Conservation (phyloP, 1,140 invertebrate genomes). For the Drosophila watanabei region DNA sequence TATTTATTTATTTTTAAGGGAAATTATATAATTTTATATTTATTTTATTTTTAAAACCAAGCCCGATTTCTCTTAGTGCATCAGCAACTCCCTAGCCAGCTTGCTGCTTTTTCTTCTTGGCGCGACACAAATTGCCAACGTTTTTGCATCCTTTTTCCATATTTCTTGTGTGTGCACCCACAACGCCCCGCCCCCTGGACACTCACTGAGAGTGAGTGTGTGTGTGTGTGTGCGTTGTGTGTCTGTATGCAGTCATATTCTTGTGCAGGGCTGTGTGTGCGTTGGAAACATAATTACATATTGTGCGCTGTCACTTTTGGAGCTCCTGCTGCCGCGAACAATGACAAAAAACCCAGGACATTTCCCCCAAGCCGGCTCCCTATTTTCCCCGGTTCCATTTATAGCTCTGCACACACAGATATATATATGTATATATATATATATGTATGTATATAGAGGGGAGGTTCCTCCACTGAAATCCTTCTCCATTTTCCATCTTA, state of each 20-base stretch:
- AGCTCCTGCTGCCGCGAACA: conserved; percentile 57
- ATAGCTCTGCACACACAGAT: conserved; percentile 28
- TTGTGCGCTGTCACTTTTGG: conserved; percentile 83
- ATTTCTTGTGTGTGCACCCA: conserved; percentile 59
- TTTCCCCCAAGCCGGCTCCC: conserved; percentile 14
- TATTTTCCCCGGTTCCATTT: conserved; percentile 64
- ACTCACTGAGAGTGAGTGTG: conserved; percentile 8
- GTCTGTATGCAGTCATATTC: conserved; percentile 9
- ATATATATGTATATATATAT: not conserved
- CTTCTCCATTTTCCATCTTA: conserved; percentile 40
- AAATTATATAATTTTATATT: not conserved
- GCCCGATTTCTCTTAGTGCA: not conserved
- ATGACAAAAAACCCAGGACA: conserved; percentile 60
- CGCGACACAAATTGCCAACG: conserved; percentile 83
- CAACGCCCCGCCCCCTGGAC: not conserved
- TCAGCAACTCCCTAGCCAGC: not conserved
- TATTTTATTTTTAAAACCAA: not conserved
- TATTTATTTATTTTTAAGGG: not conserved
- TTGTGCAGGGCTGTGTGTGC: conserved; percentile 31
- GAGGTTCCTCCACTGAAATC: conserved; percentile 1
- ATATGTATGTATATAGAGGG: conserved; percentile 9
- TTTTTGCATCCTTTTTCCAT: conserved; percentile 82
- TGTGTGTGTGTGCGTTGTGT: conserved; percentile 39
- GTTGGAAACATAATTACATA: conserved; percentile 79
- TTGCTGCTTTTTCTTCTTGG: conserved; percentile 53